phyloP scores from a whole-genome alignment of 1,140 invertebrate species.

The Aphidius gifuensis region DNA sequence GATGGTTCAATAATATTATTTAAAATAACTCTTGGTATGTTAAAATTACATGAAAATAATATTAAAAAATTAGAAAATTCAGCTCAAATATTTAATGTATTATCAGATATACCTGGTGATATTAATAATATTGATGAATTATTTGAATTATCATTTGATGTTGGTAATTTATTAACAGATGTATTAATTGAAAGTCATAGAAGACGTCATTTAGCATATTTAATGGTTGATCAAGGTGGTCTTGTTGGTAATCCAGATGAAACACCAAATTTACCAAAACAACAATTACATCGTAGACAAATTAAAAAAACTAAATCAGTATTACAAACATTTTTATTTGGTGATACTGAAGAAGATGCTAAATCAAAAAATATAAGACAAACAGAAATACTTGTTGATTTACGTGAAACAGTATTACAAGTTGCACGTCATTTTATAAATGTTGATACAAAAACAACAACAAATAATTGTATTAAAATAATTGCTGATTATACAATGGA shows the following conservation, averaged over 20 bases:
- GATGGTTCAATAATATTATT: slow-evolving; percentile 96
- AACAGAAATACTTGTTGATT: slow-evolving; percentile 92
- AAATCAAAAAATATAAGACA: slow-evolving; percentile 97
- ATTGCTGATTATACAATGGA: slow-evolving; percentile 94
- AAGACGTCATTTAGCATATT: slow-evolving; percentile 86
- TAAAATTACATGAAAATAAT: slow-evolving; percentile 88
- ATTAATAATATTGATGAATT: slow-evolving; percentile 85
- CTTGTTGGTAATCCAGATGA: slow-evolving; percentile 87
- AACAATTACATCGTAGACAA: slow-evolving; percentile 80
- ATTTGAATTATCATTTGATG: slow-evolving; percentile 61
- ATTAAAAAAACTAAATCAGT: slow-evolving; percentile 89
- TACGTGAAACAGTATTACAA: slow-evolving; percentile 91
- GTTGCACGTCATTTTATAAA: slow-evolving; percentile 87
- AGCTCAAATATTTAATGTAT: slow-evolving; percentile 93
- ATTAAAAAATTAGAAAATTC: slow-evolving; percentile 83
- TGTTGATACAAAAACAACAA: slow-evolving; percentile 70
- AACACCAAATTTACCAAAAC: slow-evolving; percentile 86
- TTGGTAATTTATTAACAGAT: slow-evolving; percentile 74
- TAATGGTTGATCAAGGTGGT: slow-evolving; percentile 95
- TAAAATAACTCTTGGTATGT: slow-evolving; percentile 91
- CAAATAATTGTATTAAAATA: slow-evolving; percentile 60
- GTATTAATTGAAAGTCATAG: slow-evolving; percentile 87
- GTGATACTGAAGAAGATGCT: slow-evolving; percentile 75
- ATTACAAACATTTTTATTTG: slow-evolving; percentile 85
- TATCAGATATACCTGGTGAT: slow-evolving; percentile 91